phyloP scores from a whole-genome alignment of 2,113 vertebrate genomes.

The Redunca redunca region DNA sequence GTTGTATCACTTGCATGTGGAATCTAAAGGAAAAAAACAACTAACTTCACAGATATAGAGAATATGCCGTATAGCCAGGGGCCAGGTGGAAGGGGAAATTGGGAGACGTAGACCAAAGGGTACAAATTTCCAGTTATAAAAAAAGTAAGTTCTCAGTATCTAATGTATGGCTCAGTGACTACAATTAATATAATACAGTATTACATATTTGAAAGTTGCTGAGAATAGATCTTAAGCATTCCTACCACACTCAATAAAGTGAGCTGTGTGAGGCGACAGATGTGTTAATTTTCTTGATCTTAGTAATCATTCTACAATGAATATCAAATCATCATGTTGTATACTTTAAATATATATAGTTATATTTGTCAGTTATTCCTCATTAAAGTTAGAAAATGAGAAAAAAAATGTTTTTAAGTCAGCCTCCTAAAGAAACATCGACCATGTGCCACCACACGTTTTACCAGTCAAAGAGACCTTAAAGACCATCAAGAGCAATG shows the following conservation, averaged over 20 bases:
- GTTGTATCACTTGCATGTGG: not conserved
- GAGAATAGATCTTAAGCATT: not conserved
- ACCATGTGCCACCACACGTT: not conserved
- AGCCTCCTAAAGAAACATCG: not conserved
- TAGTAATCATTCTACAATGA: not conserved
- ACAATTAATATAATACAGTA: not conserved
- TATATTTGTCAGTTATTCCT: not conserved
- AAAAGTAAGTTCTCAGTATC: not conserved
- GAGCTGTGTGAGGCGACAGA: not conserved
- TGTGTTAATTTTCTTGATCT: not conserved
- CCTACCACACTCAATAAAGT: not conserved
- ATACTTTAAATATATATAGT: not conserved
- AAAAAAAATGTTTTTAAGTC: not conserved
- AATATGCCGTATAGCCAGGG: not conserved
- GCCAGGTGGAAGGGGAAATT: not conserved
- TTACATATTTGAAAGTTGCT: not conserved
- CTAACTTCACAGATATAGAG: not conserved
- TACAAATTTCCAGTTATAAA: not conserved
- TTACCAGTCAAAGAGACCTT: not conserved
- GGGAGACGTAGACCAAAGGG: not conserved
- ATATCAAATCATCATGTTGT: not conserved
- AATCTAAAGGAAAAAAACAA: not conserved
- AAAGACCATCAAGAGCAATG: not conserved
- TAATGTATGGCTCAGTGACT: not conserved
- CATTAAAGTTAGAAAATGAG: not conserved